Evolutionary conservation across 2,113 vertebrate genomes (phyloP), one percentile per base, ranked within the genome.

Genomic region (Hassar affinis): DNA sequence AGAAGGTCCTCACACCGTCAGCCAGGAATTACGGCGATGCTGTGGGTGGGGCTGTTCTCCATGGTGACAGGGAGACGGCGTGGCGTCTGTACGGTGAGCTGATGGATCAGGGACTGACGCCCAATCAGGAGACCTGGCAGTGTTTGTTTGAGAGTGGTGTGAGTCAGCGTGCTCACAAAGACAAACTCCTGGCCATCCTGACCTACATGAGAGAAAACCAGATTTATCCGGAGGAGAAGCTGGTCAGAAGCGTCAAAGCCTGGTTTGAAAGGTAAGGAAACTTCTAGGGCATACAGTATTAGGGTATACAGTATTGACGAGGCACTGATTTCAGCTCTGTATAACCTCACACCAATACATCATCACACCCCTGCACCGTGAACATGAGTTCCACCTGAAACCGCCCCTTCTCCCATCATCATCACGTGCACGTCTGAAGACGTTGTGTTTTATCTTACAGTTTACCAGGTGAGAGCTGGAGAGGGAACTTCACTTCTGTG

Each of bases 201-300:
- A 90, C 89, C 0, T 92, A 95, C 90, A 93, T 99, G 93, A 94
- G 96, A 92, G 91, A 96, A 61, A 96, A 97, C 91, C 95, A 97
- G 75, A 88, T 96, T 52, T 98, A 97, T 90, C 97, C 98, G 54
- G 91, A 93, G 27, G 90, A 93, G 85, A 86, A 84, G 22, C 89
- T 98, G 84, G 91, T 94, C 86, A n/a, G 71, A 82, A 94, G 90
- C 90, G 96, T 99, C 92, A 97, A 95, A 87, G 88, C 92, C 0
- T 98, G 97, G 96, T 98, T 99, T 94, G 96, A 98, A 90, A 97
- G 97, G 98, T 99, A 95, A 90, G 30, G 14, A 52, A 52, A 76
- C 17, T n/a, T n/a, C n/a, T n/a, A n/a, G n/a, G n/a, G n/a, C n/a
- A n/a, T n/a, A n/a, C n/a, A n/a, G n/a, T n/a, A n/a, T n/a, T n/a